Percentiles rank a stretch among this genome's conserved stretches.
These are phyloP conservation scores for Pseudomyrmex sp. DNA, from an alignment of 1,140 invertebrate genomes.

Conservation along the genomic window DNA sequence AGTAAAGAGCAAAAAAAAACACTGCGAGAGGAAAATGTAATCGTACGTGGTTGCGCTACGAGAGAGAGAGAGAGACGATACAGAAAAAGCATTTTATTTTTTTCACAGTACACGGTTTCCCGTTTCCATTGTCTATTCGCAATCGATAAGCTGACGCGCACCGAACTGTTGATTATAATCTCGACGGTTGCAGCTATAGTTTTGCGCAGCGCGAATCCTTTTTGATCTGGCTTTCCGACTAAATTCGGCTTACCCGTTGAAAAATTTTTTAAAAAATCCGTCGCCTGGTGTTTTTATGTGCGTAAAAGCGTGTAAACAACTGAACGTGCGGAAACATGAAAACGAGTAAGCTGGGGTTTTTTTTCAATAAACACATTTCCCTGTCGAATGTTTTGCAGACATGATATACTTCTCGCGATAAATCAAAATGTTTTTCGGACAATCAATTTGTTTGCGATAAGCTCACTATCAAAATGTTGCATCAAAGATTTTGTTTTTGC, in stretches of 20 bases:
- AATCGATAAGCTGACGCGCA: constrained; percentile 13
- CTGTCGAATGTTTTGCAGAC: background rate
- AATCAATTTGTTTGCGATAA: background rate
- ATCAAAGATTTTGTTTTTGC: background rate
- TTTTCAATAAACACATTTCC: background rate
- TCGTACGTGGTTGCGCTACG: background rate
- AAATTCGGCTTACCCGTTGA: background rate
- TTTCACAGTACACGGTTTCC: background rate
- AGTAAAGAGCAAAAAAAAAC: background rate
- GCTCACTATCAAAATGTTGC: background rate
- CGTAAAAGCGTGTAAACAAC: background rate
- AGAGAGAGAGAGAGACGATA: background rate
- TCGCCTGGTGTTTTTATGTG: background rate
- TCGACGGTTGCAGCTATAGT: background rate
- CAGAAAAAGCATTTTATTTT: constrained; percentile 17
- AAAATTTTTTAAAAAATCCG: background rate
- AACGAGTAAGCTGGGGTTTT: background rate
- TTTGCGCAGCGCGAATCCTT: background rate
- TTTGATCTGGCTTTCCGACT: background rate
- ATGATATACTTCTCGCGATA: background rate
- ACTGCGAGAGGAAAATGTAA: background rate
- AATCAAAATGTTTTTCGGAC: background rate
- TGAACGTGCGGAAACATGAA: background rate
- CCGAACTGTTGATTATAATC: constrained; percentile 30
- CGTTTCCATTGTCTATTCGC: constrained; percentile 2